These are phyloP conservation scores for Drosophila anomelani DNA, from an alignment of 2,888 invertebrate genomes.

Conservation along the genomic window DNA sequence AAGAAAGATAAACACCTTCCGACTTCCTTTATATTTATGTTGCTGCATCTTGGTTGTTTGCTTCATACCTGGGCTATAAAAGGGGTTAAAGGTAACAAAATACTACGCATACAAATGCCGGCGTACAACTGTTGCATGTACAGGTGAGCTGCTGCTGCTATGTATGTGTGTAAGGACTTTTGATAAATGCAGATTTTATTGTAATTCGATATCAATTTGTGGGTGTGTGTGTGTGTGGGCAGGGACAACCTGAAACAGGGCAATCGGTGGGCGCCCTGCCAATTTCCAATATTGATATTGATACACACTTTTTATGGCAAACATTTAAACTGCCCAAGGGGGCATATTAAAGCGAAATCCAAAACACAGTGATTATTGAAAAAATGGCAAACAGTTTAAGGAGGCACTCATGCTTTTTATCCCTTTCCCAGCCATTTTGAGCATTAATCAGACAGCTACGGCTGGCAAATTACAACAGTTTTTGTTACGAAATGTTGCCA, in stretches of 20 bases:
- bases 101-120: slow-evolving; percentile 20
- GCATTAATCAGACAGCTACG: slow-evolving; percentile 36
- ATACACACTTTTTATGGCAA: slow-evolving; percentile 34
- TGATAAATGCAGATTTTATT: slow-evolving; percentile 49
- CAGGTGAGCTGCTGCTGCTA: background rate
- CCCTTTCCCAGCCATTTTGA: slow-evolving; percentile 2
- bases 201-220: slow-evolving; percentile 46
- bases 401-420: background rate
- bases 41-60: slow-evolving; percentile 17
- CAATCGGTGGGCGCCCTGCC: slow-evolving; percentile 1
- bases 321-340: slow-evolving; percentile 23
- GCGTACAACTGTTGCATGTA: slow-evolving; percentile 34
- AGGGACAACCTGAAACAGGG: slow-evolving; percentile 1
- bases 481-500: slow-evolving; percentile 46
- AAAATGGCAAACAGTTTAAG: slow-evolving; percentile 30
- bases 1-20: background rate
- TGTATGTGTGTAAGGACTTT: slow-evolving; percentile 7
- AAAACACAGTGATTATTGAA: slow-evolving; percentile 5
- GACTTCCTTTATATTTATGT: background rate
- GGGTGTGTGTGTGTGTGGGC: slow-evolving; percentile 1
- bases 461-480: slow-evolving; percentile 44
- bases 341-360: slow-evolving; percentile 19
- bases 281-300: slow-evolving; percentile 44
- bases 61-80: slow-evolving; percentile 12
- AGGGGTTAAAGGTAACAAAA: slow-evolving; percentile 37